Base-by-base conservation (phyloP, 1,140 invertebrate species). In the Diachasmimorpha longicaudata region DNA sequence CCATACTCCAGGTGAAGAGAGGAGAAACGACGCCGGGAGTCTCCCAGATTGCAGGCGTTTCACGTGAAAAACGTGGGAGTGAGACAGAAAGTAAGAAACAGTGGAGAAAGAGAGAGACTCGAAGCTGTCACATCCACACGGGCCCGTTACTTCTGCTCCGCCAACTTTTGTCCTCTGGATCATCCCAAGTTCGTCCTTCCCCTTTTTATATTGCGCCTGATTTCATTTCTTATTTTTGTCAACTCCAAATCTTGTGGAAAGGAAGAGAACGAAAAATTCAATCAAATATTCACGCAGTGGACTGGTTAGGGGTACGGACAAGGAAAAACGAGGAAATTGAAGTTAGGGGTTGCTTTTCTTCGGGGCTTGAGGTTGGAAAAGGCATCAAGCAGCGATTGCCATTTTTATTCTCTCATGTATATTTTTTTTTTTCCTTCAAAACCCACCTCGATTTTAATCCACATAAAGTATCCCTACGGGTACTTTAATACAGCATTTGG, bases 101-200 rank as follows among this genome's bases (percentile, higher is more conserved):
- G 79, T 81, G 77, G 77, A 76, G 63, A 79, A 55, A 77, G 74
- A 79, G 63, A 77, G 74, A 77, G 78, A 73, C 25, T 19, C 19
- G 31, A 72, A 72, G 72, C 86, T 89, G 87, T 89, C 88, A 89
- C 85, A 82, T 52, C 48, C 86, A 80, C 88, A 89, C 84, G 80
- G 84, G 78, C 82, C 75, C 83, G 84, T 89, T 89, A 89, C 85
- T 89, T 89, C 86, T 85, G 86, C 88, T 85, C 82, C 80, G 84
- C 79, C 85, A 86, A 85, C 79, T 88, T 85, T 82, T 83, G 75
- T 83, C 80, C 84, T 81, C 78, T 73, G 79, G 79, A 81, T 83
- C 80, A 84, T 84, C 75, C 74, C 74, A 36, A 31, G 42, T 36
- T 55, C 13, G 3, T 63, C 21, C 44, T 36, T 44, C 55, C 39